phyloP scores from a whole-genome alignment of 1,140 invertebrate species.

The Anastatus disparis region DNA sequence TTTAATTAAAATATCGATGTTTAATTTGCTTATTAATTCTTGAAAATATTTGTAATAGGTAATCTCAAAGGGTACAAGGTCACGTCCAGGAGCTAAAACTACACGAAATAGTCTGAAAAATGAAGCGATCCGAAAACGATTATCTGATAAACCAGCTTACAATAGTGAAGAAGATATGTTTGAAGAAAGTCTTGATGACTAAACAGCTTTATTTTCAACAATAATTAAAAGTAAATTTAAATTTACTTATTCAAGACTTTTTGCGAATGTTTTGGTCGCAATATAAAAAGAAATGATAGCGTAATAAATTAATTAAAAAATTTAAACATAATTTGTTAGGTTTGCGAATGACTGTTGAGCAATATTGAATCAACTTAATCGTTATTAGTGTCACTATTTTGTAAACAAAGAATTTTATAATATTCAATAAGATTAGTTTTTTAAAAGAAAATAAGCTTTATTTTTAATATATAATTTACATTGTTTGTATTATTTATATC shows the following conservation, averaged over 20 bases:
- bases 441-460: constrained; percentile 31
- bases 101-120: constrained; percentile 4
- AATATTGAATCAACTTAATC: constrained; percentile 40
- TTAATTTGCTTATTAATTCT: too few species aligned
- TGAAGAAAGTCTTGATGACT: constrained; percentile 42
- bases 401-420: constrained; percentile 26
- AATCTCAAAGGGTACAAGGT: constrained; percentile 47
- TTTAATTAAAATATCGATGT: constrained; percentile 17
- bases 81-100: constrained; percentile 39
- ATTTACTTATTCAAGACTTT: constrained; percentile 12
- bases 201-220: constrained; percentile 25
- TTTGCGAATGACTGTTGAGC: constrained; percentile 42
- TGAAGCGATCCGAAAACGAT: constrained; percentile 16
- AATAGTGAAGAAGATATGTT: constrained; percentile 58
- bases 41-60: constrained; percentile 43
- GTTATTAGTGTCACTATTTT: constrained; percentile 18
- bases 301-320: not conserved
- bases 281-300: not conserved
- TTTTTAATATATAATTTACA: constrained; percentile 33
- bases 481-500: constrained; percentile 18
- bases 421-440: constrained; percentile 7
- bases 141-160: constrained; percentile 22
- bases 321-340: constrained; percentile 17
- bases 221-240: constrained; percentile 30
- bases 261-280: constrained; percentile 11